Conservation (phyloP, 2,797 vertebrate genomes). For the Australoheros facetus region DNA sequence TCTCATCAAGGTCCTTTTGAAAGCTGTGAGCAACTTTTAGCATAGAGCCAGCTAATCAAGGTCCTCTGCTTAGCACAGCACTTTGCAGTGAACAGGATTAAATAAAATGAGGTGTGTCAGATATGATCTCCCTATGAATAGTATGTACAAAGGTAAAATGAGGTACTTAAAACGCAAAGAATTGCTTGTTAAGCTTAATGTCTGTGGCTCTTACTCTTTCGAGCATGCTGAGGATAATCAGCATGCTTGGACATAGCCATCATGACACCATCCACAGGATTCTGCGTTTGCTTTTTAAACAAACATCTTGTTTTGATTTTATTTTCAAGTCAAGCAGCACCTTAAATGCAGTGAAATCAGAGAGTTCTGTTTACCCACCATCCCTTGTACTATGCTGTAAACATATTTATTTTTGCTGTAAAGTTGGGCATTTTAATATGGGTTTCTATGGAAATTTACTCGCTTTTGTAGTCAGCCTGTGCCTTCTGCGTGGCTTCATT, state of each 20-base stretch:
- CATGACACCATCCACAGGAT: background rate
- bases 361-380: background rate
- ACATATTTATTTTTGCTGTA: background rate
- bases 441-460: too few species aligned
- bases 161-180: conserved; percentile 16
- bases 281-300: background rate
- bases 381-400: background rate
- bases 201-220: conserved; percentile 2
- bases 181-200: conserved; percentile 26
- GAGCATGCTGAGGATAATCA: conserved; percentile 6
- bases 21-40: conserved; percentile 29
- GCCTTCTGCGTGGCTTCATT: background rate
- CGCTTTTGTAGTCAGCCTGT: too few species aligned
- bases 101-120: conserved; percentile 58
- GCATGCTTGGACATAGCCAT: background rate
- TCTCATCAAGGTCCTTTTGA: conserved; percentile 42
- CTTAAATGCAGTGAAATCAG: background rate
- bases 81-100: conserved; percentile 36
- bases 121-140: conserved; percentile 46
- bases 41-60: conserved; percentile 47
- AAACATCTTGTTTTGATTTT: background rate
- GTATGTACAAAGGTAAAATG: conserved; percentile 18
- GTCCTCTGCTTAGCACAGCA: conserved; percentile 51
- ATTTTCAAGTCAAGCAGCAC: background rate
- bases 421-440: background rate